These are phyloP conservation scores for Balaenoptera acutorostrata DNA, from an alignment of 2,113 vertebrate species.

Conservation along the genomic window DNA sequence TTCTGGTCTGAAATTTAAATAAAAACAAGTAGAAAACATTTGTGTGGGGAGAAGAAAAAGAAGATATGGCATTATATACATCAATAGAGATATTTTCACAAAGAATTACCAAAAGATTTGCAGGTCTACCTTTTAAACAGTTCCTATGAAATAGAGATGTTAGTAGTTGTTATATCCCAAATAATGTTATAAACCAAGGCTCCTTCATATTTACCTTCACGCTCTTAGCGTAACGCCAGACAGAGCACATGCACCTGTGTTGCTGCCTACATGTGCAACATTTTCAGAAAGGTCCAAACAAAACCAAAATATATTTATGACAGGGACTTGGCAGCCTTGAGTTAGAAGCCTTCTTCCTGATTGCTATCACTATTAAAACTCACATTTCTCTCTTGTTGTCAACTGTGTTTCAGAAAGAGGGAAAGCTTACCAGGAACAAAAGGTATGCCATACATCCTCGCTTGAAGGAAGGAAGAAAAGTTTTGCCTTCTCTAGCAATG, in stretches of 20 bases:
- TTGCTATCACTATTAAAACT: not conserved
- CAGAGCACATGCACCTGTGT: too few relatives aligned
- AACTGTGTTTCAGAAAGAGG: not conserved
- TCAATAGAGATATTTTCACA: not conserved
- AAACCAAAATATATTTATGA: not conserved
- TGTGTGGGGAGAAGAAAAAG: not conserved
- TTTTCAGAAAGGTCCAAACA: not conserved
- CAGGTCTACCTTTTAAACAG: not conserved
- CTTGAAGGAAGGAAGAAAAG: not conserved
- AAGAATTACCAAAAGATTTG: not conserved
- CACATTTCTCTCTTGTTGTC: not conserved
- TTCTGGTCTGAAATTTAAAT: slow-evolving; percentile 9
- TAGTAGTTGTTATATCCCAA: not conserved
- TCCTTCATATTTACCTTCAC: not conserved
- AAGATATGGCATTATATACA: not conserved
- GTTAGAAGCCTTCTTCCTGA: not conserved
- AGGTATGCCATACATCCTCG: not conserved
- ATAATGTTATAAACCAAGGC: not conserved
- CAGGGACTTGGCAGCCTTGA: not conserved
- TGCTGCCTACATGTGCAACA: not conserved
- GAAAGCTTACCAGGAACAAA: not conserved
- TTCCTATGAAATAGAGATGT: not conserved
- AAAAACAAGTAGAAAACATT: not conserved
- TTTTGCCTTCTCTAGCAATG: not conserved
- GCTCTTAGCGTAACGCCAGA: not conserved